Conservation (phyloP, 2,888 invertebrate species). For the Tubulanus polymorphus region DNA sequence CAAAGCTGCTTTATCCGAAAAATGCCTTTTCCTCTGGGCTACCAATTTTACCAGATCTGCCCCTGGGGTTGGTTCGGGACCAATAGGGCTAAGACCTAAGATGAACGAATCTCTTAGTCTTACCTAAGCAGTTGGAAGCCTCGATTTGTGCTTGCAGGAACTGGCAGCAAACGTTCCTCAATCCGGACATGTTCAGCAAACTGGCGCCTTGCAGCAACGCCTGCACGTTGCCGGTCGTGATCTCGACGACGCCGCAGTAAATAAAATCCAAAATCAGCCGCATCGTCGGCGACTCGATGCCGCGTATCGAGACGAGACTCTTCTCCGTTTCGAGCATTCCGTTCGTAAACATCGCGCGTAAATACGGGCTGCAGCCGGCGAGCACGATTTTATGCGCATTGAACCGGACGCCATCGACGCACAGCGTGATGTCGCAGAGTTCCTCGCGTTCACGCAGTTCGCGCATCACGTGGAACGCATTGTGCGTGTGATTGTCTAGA, state of each 20-base stretch:
- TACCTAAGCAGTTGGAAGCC: conserved; percentile 46
- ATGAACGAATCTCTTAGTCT: conserved; percentile 6
- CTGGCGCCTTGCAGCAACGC: conserved; percentile 46
- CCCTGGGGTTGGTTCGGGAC: too few species aligned
- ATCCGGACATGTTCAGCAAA: conserved; percentile 36
- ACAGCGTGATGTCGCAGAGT: conserved; percentile 43
- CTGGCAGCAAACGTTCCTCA: conserved; percentile 41
- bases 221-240: conserved; percentile 46
- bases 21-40: background rate
- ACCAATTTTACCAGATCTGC: too few species aligned
- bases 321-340: conserved; percentile 46
- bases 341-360: conserved; percentile 50
- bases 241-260: conserved; percentile 44
- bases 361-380: conserved; percentile 47
- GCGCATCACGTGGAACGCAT: conserved; percentile 43
- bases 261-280: conserved; percentile 43
- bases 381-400: conserved; percentile 46
- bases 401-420: conserved; percentile 38
- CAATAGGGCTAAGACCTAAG: background rate
- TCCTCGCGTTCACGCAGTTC: conserved; percentile 37
- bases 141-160: conserved; percentile 46
- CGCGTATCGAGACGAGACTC: conserved; percentile 38
- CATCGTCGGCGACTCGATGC: conserved; percentile 43
- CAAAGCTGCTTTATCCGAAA: too few species aligned
- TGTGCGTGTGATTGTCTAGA: conserved; percentile 38